Conservation (phyloP, 1,140 invertebrate genomes). For the Hylaeus volcanicus region DNA sequence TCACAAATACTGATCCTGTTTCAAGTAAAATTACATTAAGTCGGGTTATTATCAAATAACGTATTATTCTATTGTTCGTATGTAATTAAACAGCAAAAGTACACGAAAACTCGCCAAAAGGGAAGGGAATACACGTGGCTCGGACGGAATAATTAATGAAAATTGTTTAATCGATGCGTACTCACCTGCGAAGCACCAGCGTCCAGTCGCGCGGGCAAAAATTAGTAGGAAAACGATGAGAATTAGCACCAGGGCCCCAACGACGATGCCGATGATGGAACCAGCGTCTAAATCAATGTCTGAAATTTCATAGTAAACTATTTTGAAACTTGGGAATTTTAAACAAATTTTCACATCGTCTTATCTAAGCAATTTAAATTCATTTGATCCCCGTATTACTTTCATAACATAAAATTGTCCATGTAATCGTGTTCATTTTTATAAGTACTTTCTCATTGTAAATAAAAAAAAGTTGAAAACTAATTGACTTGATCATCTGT, state of each 20-base stretch:
- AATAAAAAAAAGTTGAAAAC: too few relatives aligned
- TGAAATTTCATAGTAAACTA: constrained; percentile 68
- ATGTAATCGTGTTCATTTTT: background rate
- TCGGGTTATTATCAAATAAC: background rate
- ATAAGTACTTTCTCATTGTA: too few relatives aligned
- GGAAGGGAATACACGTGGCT: constrained; percentile 8
- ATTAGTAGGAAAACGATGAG: constrained; percentile 85
- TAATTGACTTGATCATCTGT: too few relatives aligned
- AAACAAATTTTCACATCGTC: too few relatives aligned
- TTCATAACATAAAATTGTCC: background rate
- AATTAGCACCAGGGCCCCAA: constrained; percentile 85
- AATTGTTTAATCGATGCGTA: constrained; percentile 60
- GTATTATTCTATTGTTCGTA: background rate
- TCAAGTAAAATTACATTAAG: background rate
- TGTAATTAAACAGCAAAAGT: background rate
- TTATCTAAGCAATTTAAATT: background rate
- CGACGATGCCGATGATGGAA: constrained; percentile 88
- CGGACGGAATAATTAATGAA: background rate
- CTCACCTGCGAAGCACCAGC: constrained; percentile 92
- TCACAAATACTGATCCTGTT: background rate
- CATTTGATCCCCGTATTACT: background rate
- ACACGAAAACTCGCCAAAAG: constrained; percentile 38
- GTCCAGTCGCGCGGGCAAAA: constrained; percentile 88
- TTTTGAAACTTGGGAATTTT: background rate
- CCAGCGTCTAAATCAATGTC: constrained; percentile 86